Evolutionary conservation across 2,113 vertebrate species (phyloP), one percentile per base, ranked within the genome.

Genomic region (Noctilio leporinus): DNA sequence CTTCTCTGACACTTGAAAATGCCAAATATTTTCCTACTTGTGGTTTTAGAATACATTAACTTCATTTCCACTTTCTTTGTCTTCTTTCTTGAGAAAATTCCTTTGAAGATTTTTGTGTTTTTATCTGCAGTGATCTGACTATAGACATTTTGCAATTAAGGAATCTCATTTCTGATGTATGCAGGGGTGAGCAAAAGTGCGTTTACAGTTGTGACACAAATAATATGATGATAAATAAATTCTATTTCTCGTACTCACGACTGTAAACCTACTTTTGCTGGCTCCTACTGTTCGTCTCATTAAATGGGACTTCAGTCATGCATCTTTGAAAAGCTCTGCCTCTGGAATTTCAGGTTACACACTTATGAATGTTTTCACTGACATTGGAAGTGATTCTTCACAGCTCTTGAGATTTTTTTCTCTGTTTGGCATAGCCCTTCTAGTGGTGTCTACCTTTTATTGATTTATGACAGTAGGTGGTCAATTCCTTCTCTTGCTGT

Each of bases 391-490:
- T 10, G 55, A 85, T 89, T 80, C n/a, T 28, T 62, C 45, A 40
- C 73, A 81, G 40, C 38, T 91, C 22, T 45, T 67, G 80, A 35
- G 53, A n/a, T 89, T 59, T 51, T 38, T 84, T 67, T 12, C 83
- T 67, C 76, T 86, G 64, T 78, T 11, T 96, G 51, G 91, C 86
- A 91, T 75, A 70, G 59, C 16, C 84, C 95, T 92, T 83, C 90
- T 96, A 10, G 30, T 33, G 5, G 14, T 82, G 45, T 95, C 72
- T 96, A 62, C 0, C 84, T 97, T 95, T 96, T 94, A 91, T 57
- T 93, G 82, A 70, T 59, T 95, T 94, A 89, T 89, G 84, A 17
- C 75, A 47, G 94, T 83, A 90, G 33, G 35, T 92, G 67, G n/a
- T n/a, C 86, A 93, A 55, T 1, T 28, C 70, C 30, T 96, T 97